Evolutionary conservation across 2,888 invertebrate species (phyloP), one percentile per base, ranked within the genome.

Genomic region (Sinhomidia bicolor): DNA sequence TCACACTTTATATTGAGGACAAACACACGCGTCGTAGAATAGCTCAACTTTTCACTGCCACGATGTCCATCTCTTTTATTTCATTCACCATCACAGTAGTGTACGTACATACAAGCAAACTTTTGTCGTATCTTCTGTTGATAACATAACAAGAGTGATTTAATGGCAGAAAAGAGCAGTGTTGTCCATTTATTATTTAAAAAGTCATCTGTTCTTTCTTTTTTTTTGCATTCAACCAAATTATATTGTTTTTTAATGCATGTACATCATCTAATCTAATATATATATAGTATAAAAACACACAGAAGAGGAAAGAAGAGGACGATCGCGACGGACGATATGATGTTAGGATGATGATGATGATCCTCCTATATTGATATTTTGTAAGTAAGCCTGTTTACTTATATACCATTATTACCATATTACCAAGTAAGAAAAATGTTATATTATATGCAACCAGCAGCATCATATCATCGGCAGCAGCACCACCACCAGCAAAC

Each of bases 131-230:
- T 26, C 29, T 62, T 32, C 62, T 62, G 12, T 10, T 47, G 47
- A 41, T 51, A 14, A 57, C 10, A n/a, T n/a, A n/a, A n/a, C n/a
- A n/a, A n/a, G 36, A 36, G 36, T 36, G 7, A 36, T 36, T 36
- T 5, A 36, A 60, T 23, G 7, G 60, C 26, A 23, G 10, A 60
- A n/a, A n/a, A n/a, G n/a, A n/a, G n/a, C n/a, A n/a, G 60, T 23
- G 9, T 68, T 41, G 36, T 20, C 51, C 76, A 76, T 76, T 81
- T 65, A 81, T 62, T 81, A 79, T 62, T 80, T 41, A 80, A 62
- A 65, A 62, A 81, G 81, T 81, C 81, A 81, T 81, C 62, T 81
- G 81, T 81, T 81, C 65, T 32, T n/a, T n/a, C n/a, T n/a, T n/a
- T n/a, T n/a, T n/a, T n/a, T n/a, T 51, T 76, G 26, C 76, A 26